Evolutionary conservation across 2,797 vertebrate species (phyloP).

Genomic region (Enteromius unitaeniatus): DNA sequence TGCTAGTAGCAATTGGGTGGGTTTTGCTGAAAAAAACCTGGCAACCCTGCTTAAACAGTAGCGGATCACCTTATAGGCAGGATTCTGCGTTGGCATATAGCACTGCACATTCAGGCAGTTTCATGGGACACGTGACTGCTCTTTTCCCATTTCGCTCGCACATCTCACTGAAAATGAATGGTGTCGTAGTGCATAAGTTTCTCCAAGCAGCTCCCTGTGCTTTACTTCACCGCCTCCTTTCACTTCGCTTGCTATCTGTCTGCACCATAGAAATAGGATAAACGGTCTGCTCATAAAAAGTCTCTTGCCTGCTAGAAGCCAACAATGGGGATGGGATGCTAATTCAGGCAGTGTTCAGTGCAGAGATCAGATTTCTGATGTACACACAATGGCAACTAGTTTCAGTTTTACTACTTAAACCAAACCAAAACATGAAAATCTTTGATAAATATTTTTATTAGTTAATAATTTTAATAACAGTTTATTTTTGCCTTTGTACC

Average conservation of each 20-base stretch:
- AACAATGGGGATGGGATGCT: background rate
- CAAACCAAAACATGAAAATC: background rate
- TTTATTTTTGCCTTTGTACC: background rate
- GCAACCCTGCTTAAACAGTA: background rate
- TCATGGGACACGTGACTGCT: background rate
- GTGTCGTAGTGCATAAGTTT: constrained; percentile 3
- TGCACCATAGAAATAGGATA: constrained; percentile 11
- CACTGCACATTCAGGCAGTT: constrained; percentile 4
- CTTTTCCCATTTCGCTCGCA: background rate
- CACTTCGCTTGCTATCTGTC: background rate
- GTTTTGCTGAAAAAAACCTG: no score
- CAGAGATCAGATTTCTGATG: background rate
- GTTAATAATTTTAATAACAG: background rate
- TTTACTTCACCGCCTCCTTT: background rate
- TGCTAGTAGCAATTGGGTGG: no score
- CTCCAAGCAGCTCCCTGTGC: background rate
- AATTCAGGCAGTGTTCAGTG: background rate
- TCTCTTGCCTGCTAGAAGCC: background rate
- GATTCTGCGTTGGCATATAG: background rate
- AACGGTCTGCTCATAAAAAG: background rate
- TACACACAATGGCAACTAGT: background rate
- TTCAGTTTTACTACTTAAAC: background rate
- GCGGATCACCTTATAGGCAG: background rate
- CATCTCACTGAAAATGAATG: constrained; percentile 13
- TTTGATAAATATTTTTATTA: background rate